Conservation (phyloP, 2,113 vertebrate genomes). For the Thomomys bottae region DNA sequence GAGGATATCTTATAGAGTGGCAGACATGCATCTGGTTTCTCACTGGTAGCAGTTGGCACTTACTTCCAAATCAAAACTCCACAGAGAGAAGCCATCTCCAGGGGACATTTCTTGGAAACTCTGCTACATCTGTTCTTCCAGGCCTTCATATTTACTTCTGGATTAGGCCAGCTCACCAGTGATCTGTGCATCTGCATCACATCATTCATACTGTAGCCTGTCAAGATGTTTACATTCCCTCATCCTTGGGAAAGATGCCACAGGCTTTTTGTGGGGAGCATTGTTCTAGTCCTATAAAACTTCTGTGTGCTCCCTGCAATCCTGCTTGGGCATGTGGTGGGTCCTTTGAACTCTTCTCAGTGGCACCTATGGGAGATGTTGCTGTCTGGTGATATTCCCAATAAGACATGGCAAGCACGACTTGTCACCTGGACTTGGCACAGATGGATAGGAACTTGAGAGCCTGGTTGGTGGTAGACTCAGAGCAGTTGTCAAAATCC, state of each 20-base stretch:
- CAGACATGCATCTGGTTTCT: neutral
- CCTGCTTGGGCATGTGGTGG: neutral
- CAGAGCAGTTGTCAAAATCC: neutral
- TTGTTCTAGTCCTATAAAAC: neutral
- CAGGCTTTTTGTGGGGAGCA: neutral
- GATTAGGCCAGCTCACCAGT: slow-evolving; percentile 48
- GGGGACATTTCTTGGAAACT: slow-evolving; percentile 41
- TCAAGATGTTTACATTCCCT: slow-evolving; percentile 55
- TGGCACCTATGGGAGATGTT: neutral
- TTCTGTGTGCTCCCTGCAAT: neutral
- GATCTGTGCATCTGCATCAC: slow-evolving; percentile 26
- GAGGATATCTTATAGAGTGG: neutral
- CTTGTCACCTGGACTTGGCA: neutral
- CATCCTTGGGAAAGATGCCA: slow-evolving; percentile 40
- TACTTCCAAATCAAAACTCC: slow-evolving; percentile 42
- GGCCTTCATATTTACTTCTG: slow-evolving; percentile 43
- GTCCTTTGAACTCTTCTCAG: neutral
- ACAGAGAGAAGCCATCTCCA: neutral
- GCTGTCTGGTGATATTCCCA: neutral
- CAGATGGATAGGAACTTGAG: neutral
- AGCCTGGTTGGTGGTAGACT: neutral
- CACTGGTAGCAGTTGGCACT: neutral
- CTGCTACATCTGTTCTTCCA: slow-evolving; percentile 7
- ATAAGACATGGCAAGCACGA: neutral
- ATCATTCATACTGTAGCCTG: neutral